A percentile compares a stretch with the other conserved stretches of the same genome.
Evolutionary conservation across 2,113 vertebrate species (phyloP).

Genomic region (Paralichthys olivaceus): DNA sequence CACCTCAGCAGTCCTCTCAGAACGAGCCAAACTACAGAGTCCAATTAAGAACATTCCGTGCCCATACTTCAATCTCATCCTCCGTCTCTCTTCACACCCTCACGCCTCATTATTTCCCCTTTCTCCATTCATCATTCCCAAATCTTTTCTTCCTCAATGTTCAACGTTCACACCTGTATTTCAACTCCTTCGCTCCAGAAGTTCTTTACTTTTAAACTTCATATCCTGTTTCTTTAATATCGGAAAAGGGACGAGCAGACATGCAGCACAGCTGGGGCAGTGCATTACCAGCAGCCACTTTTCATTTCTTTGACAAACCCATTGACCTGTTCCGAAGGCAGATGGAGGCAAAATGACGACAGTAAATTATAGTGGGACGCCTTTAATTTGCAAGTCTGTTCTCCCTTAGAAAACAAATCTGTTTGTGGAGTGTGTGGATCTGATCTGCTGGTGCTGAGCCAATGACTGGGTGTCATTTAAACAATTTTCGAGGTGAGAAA

Average conservation of each 20-base stretch:
- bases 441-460: not conserved
- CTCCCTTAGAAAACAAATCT: slow-evolving; percentile 7
- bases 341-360: slow-evolving; percentile 45
- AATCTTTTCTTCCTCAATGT: no score
- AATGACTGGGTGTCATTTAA: slow-evolving; percentile 1
- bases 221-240: not conserved
- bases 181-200: not conserved
- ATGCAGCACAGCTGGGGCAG: slow-evolving; percentile 21
- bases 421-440: not conserved
- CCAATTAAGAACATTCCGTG: slow-evolving; percentile 7
- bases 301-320: slow-evolving; percentile 43
- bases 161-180: not conserved
- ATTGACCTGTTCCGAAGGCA: slow-evolving; percentile 48
- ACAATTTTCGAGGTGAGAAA: slow-evolving; percentile 2
- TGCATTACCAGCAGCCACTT: slow-evolving; percentile 39
- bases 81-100: not conserved
- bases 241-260: not conserved
- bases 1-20: slow-evolving; percentile 43
- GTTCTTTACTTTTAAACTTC: no score
- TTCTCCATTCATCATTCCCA: no score
- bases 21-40: slow-evolving; percentile 3
- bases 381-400: slow-evolving; percentile 54
- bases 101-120: not conserved
- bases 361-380: slow-evolving; percentile 45
- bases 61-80: not conserved